phyloP scores from a whole-genome alignment of 2,888 invertebrate species.

The Xanthorhoe spadicearia region DNA sequence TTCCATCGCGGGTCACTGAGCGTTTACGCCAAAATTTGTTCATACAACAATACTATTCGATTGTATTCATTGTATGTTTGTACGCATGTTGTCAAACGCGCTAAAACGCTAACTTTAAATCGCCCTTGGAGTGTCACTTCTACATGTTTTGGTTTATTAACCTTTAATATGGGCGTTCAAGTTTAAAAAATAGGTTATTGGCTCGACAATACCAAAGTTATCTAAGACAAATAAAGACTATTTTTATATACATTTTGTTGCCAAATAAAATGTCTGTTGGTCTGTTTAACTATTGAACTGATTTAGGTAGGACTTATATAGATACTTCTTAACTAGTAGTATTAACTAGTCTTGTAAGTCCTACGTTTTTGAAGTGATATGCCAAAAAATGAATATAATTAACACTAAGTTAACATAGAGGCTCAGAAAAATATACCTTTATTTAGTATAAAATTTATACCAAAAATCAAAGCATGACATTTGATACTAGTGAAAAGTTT shows the following conservation, averaged over 20 bases:
- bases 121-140: not conserved
- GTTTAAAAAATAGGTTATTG: slow-evolving; percentile 13
- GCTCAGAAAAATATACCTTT: not conserved
- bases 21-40: too few species aligned
- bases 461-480: not conserved
- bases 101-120: too few species aligned
- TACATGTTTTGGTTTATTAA: slow-evolving; percentile 7
- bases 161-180: not conserved
- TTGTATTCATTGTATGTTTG: too few species aligned
- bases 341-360: too few species aligned
- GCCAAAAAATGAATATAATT: not conserved
- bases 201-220: slow-evolving; percentile 14
- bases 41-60: too few species aligned
- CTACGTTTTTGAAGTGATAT: not conserved
- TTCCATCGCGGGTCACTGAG: too few species aligned
- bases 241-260: not conserved
- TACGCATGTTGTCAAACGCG: too few species aligned
- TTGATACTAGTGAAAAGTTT: not conserved
- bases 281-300: not conserved
- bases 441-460: not conserved
- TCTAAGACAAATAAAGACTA: slow-evolving; percentile 16
- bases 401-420: not conserved
- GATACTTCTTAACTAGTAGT: too few species aligned
- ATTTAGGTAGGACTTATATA: not conserved
- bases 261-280: too few species aligned